Conservation (phyloP, 1,140 invertebrate genomes). For the Streblospio benedicti region DNA sequence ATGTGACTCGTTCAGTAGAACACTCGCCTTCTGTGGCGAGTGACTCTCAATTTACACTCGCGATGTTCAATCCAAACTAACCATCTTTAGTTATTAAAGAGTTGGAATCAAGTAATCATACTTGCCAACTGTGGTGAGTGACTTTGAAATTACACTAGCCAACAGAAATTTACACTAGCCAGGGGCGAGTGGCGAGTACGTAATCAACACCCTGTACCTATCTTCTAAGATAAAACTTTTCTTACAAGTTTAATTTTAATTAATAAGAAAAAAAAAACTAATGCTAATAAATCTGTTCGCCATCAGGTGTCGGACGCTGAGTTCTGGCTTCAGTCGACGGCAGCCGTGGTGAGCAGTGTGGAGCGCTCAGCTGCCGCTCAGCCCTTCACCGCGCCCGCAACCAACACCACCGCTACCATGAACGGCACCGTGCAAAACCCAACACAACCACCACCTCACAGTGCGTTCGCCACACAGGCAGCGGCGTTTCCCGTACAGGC, state of each 20-base stretch:
- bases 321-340: constrained; percentile 17
- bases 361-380: constrained; percentile 61
- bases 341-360: constrained; percentile 28
- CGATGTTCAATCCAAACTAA: too few relatives aligned
- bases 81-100: too few relatives aligned
- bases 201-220: constrained; percentile 12
- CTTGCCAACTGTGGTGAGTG: neutral
- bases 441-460: constrained; percentile 17
- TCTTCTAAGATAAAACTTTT: constrained; percentile 1
- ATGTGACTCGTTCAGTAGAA: too few relatives aligned
- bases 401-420: constrained; percentile 24
- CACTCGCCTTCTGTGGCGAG: too few relatives aligned
- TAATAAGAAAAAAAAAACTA: constrained; percentile 22
- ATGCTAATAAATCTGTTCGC: constrained; percentile 31
- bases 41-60: too few relatives aligned
- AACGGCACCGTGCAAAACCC: neutral
- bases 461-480: constrained; percentile 18
- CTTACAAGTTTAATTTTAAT: constrained; percentile 18
- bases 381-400: constrained; percentile 49
- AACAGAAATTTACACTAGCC: neutral
- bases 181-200: neutral
- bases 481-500: constrained; percentile 20
- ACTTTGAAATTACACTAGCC: neutral
- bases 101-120: too few relatives aligned
- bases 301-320: neutral